These are phyloP conservation scores for Arnoldichthys spilopterus DNA, from an alignment of 2,797 vertebrate species.

Conservation along the genomic window DNA sequence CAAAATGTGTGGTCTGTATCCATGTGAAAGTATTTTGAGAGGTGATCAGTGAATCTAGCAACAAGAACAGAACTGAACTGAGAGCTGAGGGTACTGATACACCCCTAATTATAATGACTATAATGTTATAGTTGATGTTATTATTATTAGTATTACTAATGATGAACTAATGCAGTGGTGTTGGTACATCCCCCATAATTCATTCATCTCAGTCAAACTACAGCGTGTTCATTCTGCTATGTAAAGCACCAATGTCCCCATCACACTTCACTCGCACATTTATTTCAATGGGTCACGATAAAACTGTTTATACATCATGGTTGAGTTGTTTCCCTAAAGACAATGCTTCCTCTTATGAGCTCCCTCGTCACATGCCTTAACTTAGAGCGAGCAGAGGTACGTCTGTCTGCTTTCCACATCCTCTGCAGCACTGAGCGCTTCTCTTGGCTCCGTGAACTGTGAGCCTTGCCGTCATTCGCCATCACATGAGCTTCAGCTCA, in stretches of 20 bases:
- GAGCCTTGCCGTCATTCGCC: conserved; percentile 9
- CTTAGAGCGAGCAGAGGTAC: neutral
- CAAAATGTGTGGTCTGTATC: too few relatives aligned
- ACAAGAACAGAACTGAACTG: too few relatives aligned
- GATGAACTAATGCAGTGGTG: neutral
- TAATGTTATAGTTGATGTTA: too few relatives aligned
- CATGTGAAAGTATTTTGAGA: too few relatives aligned
- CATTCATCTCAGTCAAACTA: neutral
- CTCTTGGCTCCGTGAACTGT: conserved; percentile 18
- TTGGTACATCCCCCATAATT: neutral
- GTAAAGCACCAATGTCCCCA: neutral
- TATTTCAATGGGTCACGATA: conserved; percentile 6
- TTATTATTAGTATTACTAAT: neutral
- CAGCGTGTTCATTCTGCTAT: neutral
- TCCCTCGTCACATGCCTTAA: conserved; percentile 10
- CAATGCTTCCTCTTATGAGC: conserved; percentile 10
- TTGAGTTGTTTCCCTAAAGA: neutral
- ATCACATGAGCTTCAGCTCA: conserved; percentile 49
- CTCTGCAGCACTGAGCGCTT: neutral
- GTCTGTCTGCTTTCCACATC: neutral
- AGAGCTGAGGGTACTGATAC: too few relatives aligned
- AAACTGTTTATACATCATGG: conserved; percentile 4
- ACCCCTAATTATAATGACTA: too few relatives aligned
- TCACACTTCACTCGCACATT: neutral
- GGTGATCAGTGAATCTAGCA: too few relatives aligned